Conservation (phyloP, 2,797 vertebrate genomes). For the Synanceia verrucosa region DNA sequence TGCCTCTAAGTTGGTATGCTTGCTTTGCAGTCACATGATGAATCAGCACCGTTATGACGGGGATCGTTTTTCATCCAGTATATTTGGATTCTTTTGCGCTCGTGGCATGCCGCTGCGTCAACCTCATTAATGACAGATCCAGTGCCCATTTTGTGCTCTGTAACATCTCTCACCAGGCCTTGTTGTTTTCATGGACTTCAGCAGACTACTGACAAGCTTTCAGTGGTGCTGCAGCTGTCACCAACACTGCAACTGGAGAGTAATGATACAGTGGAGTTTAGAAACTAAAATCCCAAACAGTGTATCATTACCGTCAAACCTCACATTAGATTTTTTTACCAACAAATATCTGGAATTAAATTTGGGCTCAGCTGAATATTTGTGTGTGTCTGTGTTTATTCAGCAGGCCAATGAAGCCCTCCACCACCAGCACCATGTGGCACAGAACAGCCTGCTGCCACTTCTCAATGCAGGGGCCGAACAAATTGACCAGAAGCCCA, state of each 20-base stretch:
- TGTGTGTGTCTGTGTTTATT: conserved; percentile 47
- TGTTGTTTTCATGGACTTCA: conserved; percentile 19
- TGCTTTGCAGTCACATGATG: conserved; percentile 73
- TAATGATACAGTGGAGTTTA: neutral
- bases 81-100: conserved; percentile 68
- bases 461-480: conserved; percentile 94
- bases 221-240: conserved; percentile 14
- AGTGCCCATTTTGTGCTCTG: conserved; percentile 31
- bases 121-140: conserved; percentile 46
- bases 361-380: neutral
- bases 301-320: neutral
- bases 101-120: conserved; percentile 40
- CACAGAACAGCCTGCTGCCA: conserved; percentile 94
- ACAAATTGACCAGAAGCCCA: conserved; percentile 95
- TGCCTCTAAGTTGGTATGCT: conserved; percentile 65
- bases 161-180: conserved; percentile 7
- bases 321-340: too few relatives aligned
- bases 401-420: conserved; percentile 97
- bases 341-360: neutral
- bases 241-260: neutral
- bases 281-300: neutral
- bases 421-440: conserved; percentile 98
- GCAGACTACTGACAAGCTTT: conserved; percentile 12
- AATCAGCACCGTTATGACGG: conserved; percentile 53
- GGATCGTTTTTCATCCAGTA: conserved; percentile 71